Evolutionary conservation across 2,888 invertebrate species (phyloP).

Genomic region (Platycheirus albimanus): DNA sequence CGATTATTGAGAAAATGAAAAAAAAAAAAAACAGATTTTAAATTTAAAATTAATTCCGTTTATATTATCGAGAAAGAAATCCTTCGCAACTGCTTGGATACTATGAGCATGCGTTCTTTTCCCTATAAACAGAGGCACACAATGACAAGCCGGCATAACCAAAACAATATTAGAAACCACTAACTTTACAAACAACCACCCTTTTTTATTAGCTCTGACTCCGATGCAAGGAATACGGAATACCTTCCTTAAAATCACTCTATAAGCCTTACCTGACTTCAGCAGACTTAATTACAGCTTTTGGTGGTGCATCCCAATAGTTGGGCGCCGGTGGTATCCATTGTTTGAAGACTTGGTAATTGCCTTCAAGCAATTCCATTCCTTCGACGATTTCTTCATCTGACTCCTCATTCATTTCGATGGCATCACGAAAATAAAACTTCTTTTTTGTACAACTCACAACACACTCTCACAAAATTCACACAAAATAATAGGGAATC

Average conservation of each 20-base stretch:
- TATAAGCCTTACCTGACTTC: slow-evolving; percentile 80
- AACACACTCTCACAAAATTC: slow-evolving; percentile 18
- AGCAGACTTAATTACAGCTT: slow-evolving; percentile 82
- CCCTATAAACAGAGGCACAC: background rate
- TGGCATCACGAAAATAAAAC: slow-evolving; percentile 16
- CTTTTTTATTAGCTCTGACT: too few relatives aligned
- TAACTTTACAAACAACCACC: slow-evolving; percentile 16
- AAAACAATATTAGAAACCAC: slow-evolving; percentile 28
- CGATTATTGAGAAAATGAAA: too few relatives aligned
- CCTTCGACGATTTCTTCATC: slow-evolving; percentile 82
- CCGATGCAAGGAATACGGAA: background rate
- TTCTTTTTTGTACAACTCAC: too few relatives aligned
- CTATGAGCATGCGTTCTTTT: slow-evolving; percentile 28
- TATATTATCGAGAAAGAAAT: too few relatives aligned
- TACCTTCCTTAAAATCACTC: slow-evolving; percentile 2
- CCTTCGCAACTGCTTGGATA: slow-evolving; percentile 1
- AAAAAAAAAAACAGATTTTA: too few relatives aligned
- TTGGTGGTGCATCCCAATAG: slow-evolving; percentile 82
- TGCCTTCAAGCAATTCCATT: slow-evolving; percentile 82
- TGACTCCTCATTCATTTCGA: slow-evolving; percentile 79
- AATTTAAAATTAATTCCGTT: background rate
- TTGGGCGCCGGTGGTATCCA: slow-evolving; percentile 82
- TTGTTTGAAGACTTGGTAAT: slow-evolving; percentile 82
- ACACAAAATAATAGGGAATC: slow-evolving; percentile 8
- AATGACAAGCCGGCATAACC: slow-evolving; percentile 4